Evolutionary conservation across 2,113 vertebrate species (phyloP).

Genomic region (Carollia perspicillata): DNA sequence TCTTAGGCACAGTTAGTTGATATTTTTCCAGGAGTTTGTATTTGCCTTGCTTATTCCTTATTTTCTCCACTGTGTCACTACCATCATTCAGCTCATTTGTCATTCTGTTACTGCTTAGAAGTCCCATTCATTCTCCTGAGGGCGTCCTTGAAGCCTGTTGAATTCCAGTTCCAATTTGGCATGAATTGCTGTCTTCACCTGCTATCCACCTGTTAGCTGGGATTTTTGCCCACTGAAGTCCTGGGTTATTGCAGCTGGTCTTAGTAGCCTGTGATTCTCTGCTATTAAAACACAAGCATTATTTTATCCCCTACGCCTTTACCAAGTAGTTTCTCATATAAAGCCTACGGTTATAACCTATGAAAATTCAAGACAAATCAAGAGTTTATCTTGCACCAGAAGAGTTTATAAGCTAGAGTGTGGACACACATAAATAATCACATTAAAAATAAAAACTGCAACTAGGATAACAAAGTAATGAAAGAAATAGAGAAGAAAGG

Average conservation of each 20-base stretch:
- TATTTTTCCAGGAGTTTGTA: neutral
- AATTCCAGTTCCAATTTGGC: neutral
- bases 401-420: neutral
- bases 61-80: conserved; percentile 16
- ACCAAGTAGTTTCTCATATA: neutral
- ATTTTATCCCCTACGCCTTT: neutral
- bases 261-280: neutral
- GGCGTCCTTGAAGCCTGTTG: neutral
- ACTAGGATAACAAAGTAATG: neutral
- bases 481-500: neutral
- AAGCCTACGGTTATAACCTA: neutral
- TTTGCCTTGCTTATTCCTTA: neutral
- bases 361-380: conserved; percentile 10
- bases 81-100: neutral
- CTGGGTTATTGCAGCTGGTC: neutral
- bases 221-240: neutral
- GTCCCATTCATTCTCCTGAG: conserved; percentile 6
- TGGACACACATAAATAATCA: neutral
- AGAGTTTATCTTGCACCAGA: neutral
- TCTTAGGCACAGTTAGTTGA: neutral
- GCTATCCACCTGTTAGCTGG: neutral
- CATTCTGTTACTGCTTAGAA: neutral
- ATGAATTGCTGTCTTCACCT: neutral
- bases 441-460: neutral
- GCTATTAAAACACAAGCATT: neutral